A percentile compares a stretch with the other conserved stretches of the same genome.
Evolutionary conservation across 2,797 vertebrate genomes (phyloP).

Genomic region (Odontamblyopus lacepedii): DNA sequence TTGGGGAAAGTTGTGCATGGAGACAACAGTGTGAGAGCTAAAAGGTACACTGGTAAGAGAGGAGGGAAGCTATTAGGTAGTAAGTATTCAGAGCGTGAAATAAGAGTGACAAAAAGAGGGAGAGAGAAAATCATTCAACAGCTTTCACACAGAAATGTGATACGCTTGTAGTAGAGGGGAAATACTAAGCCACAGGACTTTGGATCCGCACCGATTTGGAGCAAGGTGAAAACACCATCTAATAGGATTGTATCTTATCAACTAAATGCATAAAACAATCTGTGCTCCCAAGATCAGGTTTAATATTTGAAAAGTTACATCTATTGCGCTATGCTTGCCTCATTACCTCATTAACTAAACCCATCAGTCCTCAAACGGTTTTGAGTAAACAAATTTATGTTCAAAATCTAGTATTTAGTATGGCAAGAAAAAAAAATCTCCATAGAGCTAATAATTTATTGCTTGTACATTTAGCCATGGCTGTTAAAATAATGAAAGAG

Average conservation of each 20-base stretch:
- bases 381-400: background rate
- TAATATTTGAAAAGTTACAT: background rate
- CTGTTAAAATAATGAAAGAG: slow-evolving; percentile 5
- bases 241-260: slow-evolving; percentile 22
- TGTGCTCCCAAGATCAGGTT: background rate
- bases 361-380: background rate
- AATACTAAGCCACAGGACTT: slow-evolving; percentile 59
- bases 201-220: slow-evolving; percentile 49
- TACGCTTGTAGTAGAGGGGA: slow-evolving; percentile 64
- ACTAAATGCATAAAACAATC: slow-evolving; percentile 1
- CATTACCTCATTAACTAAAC: slow-evolving; percentile 1
- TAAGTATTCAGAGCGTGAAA: slow-evolving; percentile 83
- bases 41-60: slow-evolving; percentile 59
- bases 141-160: slow-evolving; percentile 69
- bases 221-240: slow-evolving; percentile 33
- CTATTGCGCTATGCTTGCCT: slow-evolving; percentile 1
- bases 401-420: background rate
- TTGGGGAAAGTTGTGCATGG: slow-evolving; percentile 62
- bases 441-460: background rate
- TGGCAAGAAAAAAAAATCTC: background rate
- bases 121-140: slow-evolving; percentile 74
- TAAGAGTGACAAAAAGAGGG: slow-evolving; percentile 78
- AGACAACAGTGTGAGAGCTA: slow-evolving; percentile 42
- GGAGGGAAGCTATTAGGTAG: slow-evolving; percentile 78
- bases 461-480: slow-evolving; percentile 5